Evolutionary conservation across 2,797 vertebrate species (phyloP).

Genomic region (Sebastes dallii): DNA sequence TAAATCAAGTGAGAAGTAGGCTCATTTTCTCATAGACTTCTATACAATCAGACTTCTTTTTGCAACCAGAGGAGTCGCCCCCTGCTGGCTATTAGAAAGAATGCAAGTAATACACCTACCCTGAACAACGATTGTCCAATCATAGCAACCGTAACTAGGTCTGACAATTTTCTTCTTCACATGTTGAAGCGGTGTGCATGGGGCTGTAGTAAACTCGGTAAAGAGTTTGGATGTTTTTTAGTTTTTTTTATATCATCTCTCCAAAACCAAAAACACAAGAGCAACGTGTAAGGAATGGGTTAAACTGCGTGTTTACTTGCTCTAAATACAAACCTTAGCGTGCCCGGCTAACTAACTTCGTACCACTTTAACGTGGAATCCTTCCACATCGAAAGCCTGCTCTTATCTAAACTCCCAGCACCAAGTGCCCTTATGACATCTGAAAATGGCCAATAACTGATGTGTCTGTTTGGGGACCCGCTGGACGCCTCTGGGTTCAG

Average conservation of each 20-base stretch:
- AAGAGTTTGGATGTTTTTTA: neutral
- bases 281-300: neutral
- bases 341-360: neutral
- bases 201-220: neutral
- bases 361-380: neutral
- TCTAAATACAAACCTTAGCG: neutral
- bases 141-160: neutral
- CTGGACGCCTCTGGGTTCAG: neutral
- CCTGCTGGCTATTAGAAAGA: no score
- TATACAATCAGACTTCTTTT: no score
- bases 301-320: neutral
- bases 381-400: neutral
- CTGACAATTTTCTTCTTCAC: neutral
- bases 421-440: conserved; percentile 5
- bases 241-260: neutral
- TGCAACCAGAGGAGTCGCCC: no score
- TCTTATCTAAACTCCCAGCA: conserved; percentile 1
- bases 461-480: conserved; percentile 3
- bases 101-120: no score
- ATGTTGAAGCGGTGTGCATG: neutral
- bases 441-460: conserved; percentile 31
- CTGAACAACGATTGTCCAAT: no score
- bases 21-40: no score
- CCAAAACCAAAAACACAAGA: neutral
- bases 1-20: no score